Percentiles rank a stretch among this genome's conserved stretches.
phyloP scores from a whole-genome alignment of 1,140 invertebrate genomes.

The Popillia japonica region DNA sequence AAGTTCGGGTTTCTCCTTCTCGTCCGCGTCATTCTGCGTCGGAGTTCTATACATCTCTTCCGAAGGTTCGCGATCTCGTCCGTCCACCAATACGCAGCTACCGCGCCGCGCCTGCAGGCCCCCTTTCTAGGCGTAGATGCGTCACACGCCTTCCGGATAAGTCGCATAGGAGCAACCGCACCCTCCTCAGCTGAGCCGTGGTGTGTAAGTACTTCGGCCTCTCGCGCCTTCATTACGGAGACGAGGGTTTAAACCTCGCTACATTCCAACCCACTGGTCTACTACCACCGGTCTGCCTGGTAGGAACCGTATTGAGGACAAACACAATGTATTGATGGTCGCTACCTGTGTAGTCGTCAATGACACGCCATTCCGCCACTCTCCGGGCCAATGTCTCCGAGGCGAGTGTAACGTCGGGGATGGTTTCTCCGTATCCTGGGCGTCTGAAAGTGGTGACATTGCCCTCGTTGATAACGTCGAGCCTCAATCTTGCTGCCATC shows the following conservation, averaged over 20 bases:
- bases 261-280: background rate
- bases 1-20: background rate
- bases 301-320: background rate
- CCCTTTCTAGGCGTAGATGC: background rate
- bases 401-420: background rate
- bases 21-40: background rate
- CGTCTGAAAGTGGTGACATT: background rate
- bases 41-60: background rate
- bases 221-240: too few relatives aligned
- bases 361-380: background rate
- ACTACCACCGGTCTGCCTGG: background rate
- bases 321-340: background rate
- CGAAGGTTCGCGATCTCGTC: background rate
- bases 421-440: background rate
- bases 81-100: background rate
- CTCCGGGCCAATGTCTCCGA: background rate
- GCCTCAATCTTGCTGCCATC: background rate
- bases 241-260: background rate
- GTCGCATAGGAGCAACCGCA: background rate
- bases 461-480: background rate
- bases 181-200: background rate
- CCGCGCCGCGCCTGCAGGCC: background rate
- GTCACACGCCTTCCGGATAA: background rate
- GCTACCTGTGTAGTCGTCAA: background rate
- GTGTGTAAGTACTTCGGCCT: background rate